Percentiles rank a stretch among this genome's conserved stretches.
phyloP scores from a whole-genome alignment of 2,797 vertebrate genomes.

The Clarias laeviceps region DNA sequence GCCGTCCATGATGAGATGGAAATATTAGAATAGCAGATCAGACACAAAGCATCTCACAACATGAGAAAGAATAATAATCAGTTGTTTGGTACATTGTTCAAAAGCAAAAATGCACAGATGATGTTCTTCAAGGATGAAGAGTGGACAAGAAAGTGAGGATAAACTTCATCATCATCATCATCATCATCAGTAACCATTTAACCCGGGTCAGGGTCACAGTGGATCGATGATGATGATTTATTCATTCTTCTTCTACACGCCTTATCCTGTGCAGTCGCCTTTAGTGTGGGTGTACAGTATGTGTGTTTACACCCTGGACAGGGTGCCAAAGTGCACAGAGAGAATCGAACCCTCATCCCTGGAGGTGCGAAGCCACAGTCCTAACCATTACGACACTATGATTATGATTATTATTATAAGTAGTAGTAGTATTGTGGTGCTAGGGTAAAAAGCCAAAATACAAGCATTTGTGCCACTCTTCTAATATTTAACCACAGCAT shows the following conservation, averaged over 20 bases:
- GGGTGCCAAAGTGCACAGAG: no score
- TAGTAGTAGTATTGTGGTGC: background rate
- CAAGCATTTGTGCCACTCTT: background rate
- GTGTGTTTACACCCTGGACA: no score
- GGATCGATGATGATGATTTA: background rate
- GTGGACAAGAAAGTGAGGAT: no score
- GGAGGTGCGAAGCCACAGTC: no score
- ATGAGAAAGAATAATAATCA: background rate
- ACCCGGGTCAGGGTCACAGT: background rate
- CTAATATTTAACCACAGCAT: background rate
- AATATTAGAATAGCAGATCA: constrained; percentile 8
- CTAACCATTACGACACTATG: no score
- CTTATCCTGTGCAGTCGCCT: no score
- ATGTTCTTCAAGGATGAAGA: background rate
- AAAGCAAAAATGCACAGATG: background rate
- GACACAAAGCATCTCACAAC: background rate
- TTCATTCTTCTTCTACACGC: background rate
- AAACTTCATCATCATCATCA: background rate
- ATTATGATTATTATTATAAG: background rate
- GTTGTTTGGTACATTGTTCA: background rate
- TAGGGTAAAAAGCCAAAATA: background rate
- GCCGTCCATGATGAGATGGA: constrained; percentile 7
- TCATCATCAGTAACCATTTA: background rate
- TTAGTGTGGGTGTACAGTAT: no score
- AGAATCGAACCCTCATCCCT: no score